Percentiles rank a stretch among this genome's conserved stretches.
Conservation (phyloP, 2,113 vertebrate species). For the Zosterops borbonicus region DNA sequence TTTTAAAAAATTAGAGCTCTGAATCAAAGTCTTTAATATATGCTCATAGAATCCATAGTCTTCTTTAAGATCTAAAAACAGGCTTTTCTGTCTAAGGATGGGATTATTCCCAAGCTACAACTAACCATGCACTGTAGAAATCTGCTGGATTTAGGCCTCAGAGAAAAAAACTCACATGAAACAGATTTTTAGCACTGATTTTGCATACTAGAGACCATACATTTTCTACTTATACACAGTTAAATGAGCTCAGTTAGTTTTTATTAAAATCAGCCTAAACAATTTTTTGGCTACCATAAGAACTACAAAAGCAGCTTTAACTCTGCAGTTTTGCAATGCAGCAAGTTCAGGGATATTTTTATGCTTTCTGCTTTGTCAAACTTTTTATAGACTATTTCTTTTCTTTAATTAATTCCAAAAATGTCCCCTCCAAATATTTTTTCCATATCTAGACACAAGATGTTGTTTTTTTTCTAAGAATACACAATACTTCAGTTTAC, state of each 20-base stretch:
- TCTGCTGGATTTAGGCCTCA: background rate
- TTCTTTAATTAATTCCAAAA: slow-evolving; percentile 61
- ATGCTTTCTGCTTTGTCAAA: slow-evolving; percentile 49
- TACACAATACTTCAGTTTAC: slow-evolving; percentile 68
- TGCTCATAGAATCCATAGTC: background rate
- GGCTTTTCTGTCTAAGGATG: background rate
- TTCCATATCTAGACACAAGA: slow-evolving; percentile 71
- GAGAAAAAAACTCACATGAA: background rate
- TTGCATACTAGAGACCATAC: background rate
- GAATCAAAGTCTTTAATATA: slow-evolving; percentile 21
- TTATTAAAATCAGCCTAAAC: background rate
- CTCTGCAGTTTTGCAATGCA: slow-evolving; percentile 36
- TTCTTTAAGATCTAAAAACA: background rate
- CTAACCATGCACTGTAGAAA: background rate
- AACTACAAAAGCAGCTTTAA: background rate
- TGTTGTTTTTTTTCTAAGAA: slow-evolving; percentile 69
- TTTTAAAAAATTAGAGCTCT: slow-evolving; percentile 7
- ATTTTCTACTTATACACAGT: background rate
- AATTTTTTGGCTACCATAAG: slow-evolving; percentile 2
- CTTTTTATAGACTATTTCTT: slow-evolving; percentile 56
- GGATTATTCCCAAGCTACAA: background rate
- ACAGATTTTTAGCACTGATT: background rate
- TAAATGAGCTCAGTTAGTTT: background rate
- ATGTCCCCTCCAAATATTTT: slow-evolving; percentile 65
- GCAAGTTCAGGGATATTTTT: slow-evolving; percentile 56